These are phyloP conservation scores for Drosophila bunnanda DNA, from an alignment of 2,888 invertebrate species.

Conservation along the genomic window DNA sequence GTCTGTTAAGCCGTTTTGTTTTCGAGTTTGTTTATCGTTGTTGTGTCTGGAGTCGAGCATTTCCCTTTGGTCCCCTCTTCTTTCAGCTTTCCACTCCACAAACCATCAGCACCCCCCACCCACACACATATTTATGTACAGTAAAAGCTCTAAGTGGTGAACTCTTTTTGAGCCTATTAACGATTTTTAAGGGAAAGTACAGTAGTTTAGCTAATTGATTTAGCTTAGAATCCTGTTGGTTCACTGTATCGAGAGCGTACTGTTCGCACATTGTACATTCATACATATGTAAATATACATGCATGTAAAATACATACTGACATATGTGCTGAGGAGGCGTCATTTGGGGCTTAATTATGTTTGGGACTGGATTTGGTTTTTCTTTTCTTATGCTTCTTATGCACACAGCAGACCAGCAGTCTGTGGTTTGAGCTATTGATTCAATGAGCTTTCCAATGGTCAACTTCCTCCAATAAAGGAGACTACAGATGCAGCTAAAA, in stretches of 20 bases:
- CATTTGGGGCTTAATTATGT: constrained; percentile 45
- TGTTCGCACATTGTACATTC: not conserved
- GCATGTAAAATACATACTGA: too few species aligned
- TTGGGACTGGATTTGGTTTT: constrained; percentile 25
- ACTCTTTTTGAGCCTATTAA: too few species aligned
- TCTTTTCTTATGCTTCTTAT: not conserved
- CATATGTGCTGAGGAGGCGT: constrained; percentile 24
- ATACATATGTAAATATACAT: not conserved
- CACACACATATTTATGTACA: constrained; percentile 20
- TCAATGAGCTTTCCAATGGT: constrained; percentile 53
- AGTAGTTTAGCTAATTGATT: fast-evolving
- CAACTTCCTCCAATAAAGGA: not conserved
- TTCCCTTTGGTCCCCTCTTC: constrained; percentile 2
- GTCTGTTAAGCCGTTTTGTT: constrained; percentile 24
- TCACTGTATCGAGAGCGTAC: not conserved
- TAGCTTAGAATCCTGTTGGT: not conserved
- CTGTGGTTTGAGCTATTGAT: constrained; percentile 61
- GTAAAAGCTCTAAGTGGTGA: not conserved
- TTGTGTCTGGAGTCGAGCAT: constrained; percentile 40
- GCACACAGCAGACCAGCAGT: constrained; percentile 9
- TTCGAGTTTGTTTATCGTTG: constrained; percentile 40
- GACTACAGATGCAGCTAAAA: not conserved
- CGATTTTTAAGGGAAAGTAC: too few species aligned
- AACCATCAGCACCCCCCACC: constrained; percentile 14
- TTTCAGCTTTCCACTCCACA: not conserved